phyloP scores from a whole-genome alignment of 2,797 vertebrate species.

The Phoebastria nigripes region DNA sequence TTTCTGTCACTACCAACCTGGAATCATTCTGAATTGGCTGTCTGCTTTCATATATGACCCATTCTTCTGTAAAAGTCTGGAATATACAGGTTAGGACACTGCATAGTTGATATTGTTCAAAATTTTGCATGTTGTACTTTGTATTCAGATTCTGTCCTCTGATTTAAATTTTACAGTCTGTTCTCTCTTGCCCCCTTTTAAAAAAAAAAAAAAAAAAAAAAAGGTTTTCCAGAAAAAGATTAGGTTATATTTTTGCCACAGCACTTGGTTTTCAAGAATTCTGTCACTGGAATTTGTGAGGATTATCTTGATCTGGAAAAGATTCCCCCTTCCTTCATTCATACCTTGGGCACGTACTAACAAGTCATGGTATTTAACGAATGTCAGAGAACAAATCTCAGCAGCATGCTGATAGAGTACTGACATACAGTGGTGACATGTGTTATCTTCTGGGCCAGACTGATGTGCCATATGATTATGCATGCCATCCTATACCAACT shows the following conservation, averaged over 20 bases:
- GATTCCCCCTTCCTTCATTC: conserved; percentile 3
- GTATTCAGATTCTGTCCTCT: not conserved
- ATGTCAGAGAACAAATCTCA: not conserved
- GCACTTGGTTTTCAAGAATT: not conserved
- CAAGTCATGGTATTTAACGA: conserved; percentile 36
- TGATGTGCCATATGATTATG: not conserved
- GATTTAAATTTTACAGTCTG: not conserved
- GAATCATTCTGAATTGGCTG: not conserved
- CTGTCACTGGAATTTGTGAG: not conserved
- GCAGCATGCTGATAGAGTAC: not conserved
- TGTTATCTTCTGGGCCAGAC: not conserved
- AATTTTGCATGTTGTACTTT: not conserved
- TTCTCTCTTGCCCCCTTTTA: not conserved
- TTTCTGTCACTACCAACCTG: not conserved
- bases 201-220: no score
- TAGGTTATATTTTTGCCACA: not conserved
- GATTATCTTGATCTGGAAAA: not conserved
- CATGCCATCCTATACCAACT: not conserved
- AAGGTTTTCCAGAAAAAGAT: not conserved
- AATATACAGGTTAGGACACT: not conserved
- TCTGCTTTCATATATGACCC: not conserved
- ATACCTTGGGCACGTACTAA: not conserved
- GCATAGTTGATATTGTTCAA: not conserved
- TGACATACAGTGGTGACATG: not conserved
- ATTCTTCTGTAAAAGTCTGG: not conserved